Conservation (phyloP, 2,888 invertebrate species). For the Ormyrus thymus region DNA sequence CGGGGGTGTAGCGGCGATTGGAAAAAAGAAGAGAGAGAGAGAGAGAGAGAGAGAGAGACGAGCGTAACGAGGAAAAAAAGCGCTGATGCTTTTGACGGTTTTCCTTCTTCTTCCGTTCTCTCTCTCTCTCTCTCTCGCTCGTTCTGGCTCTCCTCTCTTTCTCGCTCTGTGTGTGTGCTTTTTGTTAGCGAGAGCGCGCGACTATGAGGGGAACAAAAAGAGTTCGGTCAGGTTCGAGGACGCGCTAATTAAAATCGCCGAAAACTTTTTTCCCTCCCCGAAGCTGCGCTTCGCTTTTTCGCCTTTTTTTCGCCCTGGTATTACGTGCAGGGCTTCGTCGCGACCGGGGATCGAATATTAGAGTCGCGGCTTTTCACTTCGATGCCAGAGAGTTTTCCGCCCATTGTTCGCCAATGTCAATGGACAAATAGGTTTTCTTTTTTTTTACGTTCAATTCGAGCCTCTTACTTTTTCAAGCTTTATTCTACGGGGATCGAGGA, state of each 20-base stretch:
- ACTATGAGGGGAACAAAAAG: constrained; percentile 31
- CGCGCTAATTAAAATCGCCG: constrained; percentile 56
- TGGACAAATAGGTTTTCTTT: too few relatives aligned
- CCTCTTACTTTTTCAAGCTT: too few relatives aligned
- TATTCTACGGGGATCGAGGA: too few relatives aligned
- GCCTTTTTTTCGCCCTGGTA: neutral
- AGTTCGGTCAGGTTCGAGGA: constrained; percentile 46
- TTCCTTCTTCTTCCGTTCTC: constrained; percentile 54
- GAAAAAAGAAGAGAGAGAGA: constrained; percentile 34
- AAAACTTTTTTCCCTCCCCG: constrained; percentile 45
- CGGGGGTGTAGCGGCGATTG: constrained; percentile 38
- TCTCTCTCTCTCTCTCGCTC: constrained; percentile 26
- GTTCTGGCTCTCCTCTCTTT: constrained; percentile 13
- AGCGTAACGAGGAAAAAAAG: constrained; percentile 51
- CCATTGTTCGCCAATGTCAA: neutral
- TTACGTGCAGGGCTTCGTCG: neutral
- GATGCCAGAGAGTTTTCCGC: neutral
- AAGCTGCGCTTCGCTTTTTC: neutral
- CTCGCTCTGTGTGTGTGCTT: constrained; percentile 40
- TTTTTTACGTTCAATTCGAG: too few relatives aligned
- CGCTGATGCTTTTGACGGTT: constrained; percentile 53
- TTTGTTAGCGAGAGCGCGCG: constrained; percentile 30
- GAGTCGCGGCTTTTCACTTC: constrained; percentile 16
- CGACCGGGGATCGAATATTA: constrained; percentile 32
- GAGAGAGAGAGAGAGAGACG: constrained; percentile 26